These are phyloP conservation scores for Ammospiza maritima DNA, from an alignment of 2,797 vertebrate genomes.

Conservation along the genomic window DNA sequence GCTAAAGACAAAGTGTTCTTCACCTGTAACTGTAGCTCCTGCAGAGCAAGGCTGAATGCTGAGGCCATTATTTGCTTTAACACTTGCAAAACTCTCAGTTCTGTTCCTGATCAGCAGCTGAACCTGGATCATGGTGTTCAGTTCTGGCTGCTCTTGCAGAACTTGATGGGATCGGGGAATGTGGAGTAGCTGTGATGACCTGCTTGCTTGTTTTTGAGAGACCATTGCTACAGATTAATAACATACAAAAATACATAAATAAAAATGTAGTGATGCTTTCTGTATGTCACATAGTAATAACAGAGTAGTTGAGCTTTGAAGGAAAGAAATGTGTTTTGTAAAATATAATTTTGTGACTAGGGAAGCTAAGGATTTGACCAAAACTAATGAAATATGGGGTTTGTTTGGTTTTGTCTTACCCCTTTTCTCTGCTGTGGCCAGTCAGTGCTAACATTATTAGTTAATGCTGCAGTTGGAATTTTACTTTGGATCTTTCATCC, in stretches of 20 bases:
- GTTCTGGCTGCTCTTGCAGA: neutral
- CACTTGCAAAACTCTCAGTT: neutral
- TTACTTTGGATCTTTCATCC: neutral
- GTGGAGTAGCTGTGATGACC: neutral
- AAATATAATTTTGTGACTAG: neutral
- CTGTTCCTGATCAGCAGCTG: neutral
- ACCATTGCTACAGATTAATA: neutral
- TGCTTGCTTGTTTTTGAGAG: neutral
- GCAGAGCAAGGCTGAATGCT: neutral
- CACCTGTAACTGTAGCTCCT: neutral
- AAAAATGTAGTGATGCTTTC: neutral
- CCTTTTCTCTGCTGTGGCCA: neutral
- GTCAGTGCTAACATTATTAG: neutral
- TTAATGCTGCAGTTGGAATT: neutral
- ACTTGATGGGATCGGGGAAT: neutral
- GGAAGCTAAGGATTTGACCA: neutral
- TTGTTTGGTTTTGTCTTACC: neutral
- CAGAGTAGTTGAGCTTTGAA: neutral
- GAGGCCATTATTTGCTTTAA: neutral
- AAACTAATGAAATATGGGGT: neutral
- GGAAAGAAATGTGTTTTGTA: neutral
- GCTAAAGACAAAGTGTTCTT: neutral
- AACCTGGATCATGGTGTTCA: fast-evolving
- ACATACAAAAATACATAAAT: neutral
- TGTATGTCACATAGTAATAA: neutral